A percentile compares a stretch with the other conserved stretches of the same genome.
Evolutionary conservation across 2,888 invertebrate genomes (phyloP).

Genomic region (Parnassius glacialis): DNA sequence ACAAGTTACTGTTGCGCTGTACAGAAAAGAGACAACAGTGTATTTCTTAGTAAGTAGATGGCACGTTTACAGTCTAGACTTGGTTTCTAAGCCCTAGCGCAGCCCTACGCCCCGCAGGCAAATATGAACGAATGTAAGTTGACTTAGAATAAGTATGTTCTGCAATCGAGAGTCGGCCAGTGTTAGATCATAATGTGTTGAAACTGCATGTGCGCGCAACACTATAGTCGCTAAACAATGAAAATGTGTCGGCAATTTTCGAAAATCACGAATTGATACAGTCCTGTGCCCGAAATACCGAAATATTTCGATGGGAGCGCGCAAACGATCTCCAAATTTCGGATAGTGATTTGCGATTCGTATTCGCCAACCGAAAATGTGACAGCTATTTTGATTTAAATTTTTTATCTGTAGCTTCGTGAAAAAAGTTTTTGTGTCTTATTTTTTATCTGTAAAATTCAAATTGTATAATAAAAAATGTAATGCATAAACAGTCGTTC

Average conservation of each 20-base stretch:
- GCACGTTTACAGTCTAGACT: constrained; percentile 31
- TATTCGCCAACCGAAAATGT: constrained; percentile 46
- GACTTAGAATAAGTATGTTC: constrained; percentile 82
- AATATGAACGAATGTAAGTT: constrained; percentile 82
- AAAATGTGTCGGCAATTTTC: constrained; percentile 53
- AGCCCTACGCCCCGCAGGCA: constrained; percentile 79
- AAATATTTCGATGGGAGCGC: constrained; percentile 43
- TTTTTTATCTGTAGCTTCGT: constrained; percentile 33
- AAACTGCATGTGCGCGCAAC: constrained; percentile 77
- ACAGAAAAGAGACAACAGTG: constrained; percentile 27
- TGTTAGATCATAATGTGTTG: constrained; percentile 81
- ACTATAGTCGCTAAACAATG: constrained; percentile 63
- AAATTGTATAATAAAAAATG: constrained; percentile 29
- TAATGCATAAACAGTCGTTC: constrained; percentile 38
- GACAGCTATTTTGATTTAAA: constrained; percentile 39
- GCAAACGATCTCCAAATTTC: constrained; percentile 40
- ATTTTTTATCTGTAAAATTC: constrained; percentile 18
- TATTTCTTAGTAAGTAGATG: constrained; percentile 33
- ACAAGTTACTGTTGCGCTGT: constrained; percentile 22
- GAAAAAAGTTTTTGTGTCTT: constrained; percentile 28
- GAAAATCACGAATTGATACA: constrained; percentile 42
- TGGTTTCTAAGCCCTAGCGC: constrained; percentile 59
- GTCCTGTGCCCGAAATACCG: constrained; percentile 28
- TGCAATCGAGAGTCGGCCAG: constrained; percentile 78
- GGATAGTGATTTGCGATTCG: constrained; percentile 27